phyloP scores from a whole-genome alignment of 2,888 invertebrate genomes.

The Cistogaster globosa region DNA sequence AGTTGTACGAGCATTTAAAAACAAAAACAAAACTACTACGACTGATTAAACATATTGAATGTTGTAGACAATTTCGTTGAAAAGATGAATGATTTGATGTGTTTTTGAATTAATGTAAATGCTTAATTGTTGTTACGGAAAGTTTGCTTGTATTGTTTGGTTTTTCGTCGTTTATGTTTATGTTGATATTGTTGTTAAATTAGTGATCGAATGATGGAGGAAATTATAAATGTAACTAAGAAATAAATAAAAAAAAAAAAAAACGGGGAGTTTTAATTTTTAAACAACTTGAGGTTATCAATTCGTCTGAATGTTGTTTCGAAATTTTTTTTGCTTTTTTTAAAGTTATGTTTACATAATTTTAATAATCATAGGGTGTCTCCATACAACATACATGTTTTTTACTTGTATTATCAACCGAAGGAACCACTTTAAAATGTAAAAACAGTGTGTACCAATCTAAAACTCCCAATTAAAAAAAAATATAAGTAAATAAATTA shows the following conservation, averaged over 20 bases:
- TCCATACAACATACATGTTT: no score
- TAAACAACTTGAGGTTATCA: no score
- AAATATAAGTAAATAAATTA: no score
- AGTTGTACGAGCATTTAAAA: conserved; percentile 39
- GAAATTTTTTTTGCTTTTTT: no score
- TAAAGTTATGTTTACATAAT: no score
- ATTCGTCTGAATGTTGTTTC: no score
- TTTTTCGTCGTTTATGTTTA: neutral
- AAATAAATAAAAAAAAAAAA: neutral
- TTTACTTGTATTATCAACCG: no score
- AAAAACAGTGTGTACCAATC: no score
- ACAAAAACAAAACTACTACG: conserved; percentile 31
- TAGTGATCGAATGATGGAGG: conserved; percentile 23
- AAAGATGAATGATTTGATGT: conserved; percentile 71
- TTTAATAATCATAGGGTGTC: no score
- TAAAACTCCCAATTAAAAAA: no score
- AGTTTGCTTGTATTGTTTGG: conserved; percentile 27
- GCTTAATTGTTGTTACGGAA: conserved; percentile 66
- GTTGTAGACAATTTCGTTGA: conserved; percentile 66
- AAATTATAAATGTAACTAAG: conserved; percentile 1
- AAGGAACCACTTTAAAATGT: no score
- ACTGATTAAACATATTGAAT: conserved; percentile 68
- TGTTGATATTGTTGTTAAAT: conserved; percentile 19
- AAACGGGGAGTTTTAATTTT: neutral
- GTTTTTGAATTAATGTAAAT: conserved; percentile 70